These are phyloP conservation scores for Crypturellus undulatus DNA, from an alignment of 2,113 vertebrate species.

Conservation along the genomic window DNA sequence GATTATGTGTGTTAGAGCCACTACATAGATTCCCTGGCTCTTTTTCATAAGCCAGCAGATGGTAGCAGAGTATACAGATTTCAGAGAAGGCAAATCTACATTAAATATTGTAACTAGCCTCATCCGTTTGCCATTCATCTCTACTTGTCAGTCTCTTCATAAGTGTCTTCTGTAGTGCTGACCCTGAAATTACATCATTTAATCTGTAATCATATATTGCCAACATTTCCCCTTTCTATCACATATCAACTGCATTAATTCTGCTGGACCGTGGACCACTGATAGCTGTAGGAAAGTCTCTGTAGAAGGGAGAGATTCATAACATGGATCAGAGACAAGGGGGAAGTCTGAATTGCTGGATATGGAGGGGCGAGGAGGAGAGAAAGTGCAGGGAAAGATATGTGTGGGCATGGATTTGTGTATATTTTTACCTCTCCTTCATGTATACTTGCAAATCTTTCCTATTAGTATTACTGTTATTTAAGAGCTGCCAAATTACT, in stretches of 20 bases:
- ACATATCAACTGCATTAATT: constrained; percentile 45
- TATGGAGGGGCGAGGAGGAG: neutral
- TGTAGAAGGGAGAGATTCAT: neutral
- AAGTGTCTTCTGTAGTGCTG: constrained; percentile 55
- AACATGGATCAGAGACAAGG: neutral
- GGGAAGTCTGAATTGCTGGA: neutral
- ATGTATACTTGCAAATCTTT: neutral
- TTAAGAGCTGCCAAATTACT: neutral
- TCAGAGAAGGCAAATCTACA: neutral
- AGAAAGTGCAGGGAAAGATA: neutral
- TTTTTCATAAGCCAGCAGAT: constrained; percentile 75
- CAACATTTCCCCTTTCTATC: constrained; percentile 50
- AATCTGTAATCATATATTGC: constrained; percentile 65
- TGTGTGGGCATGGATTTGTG: neutral
- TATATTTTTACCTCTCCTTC: neutral
- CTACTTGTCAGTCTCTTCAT: constrained; percentile 28
- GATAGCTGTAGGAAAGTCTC: neutral
- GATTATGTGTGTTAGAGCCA: constrained; percentile 16
- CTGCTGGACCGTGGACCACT: neutral
- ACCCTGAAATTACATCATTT: constrained; percentile 71
- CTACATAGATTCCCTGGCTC: constrained; percentile 50
- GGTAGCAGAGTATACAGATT: constrained; percentile 74
- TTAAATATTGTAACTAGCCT: neutral
- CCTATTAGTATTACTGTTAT: neutral
- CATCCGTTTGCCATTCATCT: constrained; percentile 46